phyloP scores from a whole-genome alignment of 2,797 vertebrate genomes.

The Lagorchestes hirsutus region DNA sequence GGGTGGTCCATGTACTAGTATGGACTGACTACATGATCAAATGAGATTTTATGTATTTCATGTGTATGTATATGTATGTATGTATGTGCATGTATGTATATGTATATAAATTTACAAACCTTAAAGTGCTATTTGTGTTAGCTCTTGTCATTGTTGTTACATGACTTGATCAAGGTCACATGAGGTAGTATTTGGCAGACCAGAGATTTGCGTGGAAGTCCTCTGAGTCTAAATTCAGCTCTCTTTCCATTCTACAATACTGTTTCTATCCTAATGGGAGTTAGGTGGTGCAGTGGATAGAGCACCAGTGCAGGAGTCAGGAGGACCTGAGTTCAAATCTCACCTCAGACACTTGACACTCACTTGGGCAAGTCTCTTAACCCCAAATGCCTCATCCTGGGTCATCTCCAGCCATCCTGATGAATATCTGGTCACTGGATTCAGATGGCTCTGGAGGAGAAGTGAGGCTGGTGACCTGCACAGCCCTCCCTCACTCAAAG shows the following conservation, averaged over 20 bases:
- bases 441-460: too few species aligned
- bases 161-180: background rate
- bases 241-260: background rate
- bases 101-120: background rate
- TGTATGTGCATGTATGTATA: too few species aligned
- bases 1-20: background rate
- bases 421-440: too few species aligned
- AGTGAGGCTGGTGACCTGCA: too few species aligned
- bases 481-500: too few species aligned
- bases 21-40: background rate
- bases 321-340: too few species aligned
- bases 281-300: background rate
- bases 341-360: too few species aligned
- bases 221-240: background rate
- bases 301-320: too few species aligned
- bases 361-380: too few species aligned
- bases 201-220: background rate
- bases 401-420: too few species aligned
- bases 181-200: background rate
- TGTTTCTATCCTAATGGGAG: background rate
- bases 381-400: too few species aligned
- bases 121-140: background rate
- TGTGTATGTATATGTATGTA: too few species aligned
- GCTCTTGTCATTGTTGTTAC: background rate
- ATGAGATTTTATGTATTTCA: background rate